Base-by-base conservation (phyloP, 2,797 vertebrate genomes). In the Xenopus petersii region DNA sequence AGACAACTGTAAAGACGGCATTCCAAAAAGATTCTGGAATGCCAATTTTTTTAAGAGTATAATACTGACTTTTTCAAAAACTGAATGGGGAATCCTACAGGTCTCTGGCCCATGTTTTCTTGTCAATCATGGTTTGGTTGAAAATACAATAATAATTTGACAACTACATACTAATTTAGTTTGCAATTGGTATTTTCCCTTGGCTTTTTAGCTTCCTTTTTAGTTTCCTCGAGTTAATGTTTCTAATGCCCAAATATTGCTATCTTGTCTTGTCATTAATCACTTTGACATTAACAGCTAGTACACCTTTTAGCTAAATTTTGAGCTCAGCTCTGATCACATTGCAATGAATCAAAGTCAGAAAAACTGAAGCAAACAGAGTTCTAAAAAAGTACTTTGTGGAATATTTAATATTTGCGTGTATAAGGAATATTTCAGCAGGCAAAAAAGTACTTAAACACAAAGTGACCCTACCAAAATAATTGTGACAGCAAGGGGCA, bases 211-310 rank as follows among this genome's bases (percentile, higher is more conserved):
- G 88, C 86, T 82, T 90, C 92, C 91, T 85, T 92, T 77, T 73
- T 74, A 85, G 89, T 42, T 42, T 42, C 36, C 36, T 42, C 36
- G 1, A 42, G 36, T 83, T 83, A 89, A 82, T 81, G 77, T 92
- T 90, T 88, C 92, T 85, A 84, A 73, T 85, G 92, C 85, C 85
- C 80, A 85, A 79, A 80, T 82, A 75, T 55, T 81, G 83, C 67
- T 88, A 86, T 84, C 87, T 92, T 89, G 88, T 91, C 87, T 92
- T 89, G 91, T 88, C 91, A 95, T 97, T 94, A 94, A 97, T 98
- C 95, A 95, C 89, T 82, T 84, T 86, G 90, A 95, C 92, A 90
- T 92, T 94, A 93, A 91, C 85, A 89, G 86, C 91, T 90, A 90
- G 81, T 84, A 85, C 77, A 86, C 81, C 80, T 83, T 80, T 87